phyloP scores from a whole-genome alignment of 35 echinoderm and acorn worm species.

The Strongylocentrotus purpuratus region DNA sequence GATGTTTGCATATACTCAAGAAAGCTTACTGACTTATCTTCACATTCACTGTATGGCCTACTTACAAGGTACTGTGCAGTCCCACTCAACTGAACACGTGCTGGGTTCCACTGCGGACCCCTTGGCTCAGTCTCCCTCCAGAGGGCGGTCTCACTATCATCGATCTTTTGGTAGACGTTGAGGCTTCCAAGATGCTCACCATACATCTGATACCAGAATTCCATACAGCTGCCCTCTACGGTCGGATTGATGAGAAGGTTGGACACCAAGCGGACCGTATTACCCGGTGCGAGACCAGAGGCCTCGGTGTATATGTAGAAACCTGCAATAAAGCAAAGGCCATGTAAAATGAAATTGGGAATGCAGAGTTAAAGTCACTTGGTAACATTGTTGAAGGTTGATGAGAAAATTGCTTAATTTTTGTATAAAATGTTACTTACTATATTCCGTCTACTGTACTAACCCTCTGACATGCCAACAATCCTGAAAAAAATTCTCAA shows the following conservation, averaged over 20 bases:
- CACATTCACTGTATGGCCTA: not conserved
- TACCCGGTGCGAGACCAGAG: conserved; percentile 27
- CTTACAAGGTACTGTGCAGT: not conserved
- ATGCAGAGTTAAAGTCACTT: too few species aligned
- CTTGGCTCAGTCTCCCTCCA: conserved; percentile 67
- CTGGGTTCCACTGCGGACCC: conserved; percentile 81
- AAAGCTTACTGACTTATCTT: too few species aligned
- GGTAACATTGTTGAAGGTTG: too few species aligned
- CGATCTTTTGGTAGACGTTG: conserved; percentile 48
- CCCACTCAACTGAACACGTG: not conserved
- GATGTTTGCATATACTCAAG: too few species aligned
- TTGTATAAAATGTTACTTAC: too few species aligned
- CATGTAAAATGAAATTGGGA: too few species aligned
- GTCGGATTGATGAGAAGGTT: not conserved
- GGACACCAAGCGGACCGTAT: conserved; percentile 59
- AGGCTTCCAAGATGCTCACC: conserved; percentile 67
- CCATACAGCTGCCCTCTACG: conserved; percentile 68
- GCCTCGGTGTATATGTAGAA: conserved; percentile 79
- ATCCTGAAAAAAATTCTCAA: too few species aligned
- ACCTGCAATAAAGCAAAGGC: conserved; percentile 61
- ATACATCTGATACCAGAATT: conserved; percentile 94
- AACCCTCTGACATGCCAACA: too few species aligned
- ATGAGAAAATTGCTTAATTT: too few species aligned
- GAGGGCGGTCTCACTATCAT: conserved; percentile 6
- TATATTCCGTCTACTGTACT: too few species aligned